phyloP scores from a whole-genome alignment of 1,140 invertebrate species.

The Drosophila kepulauana region DNA sequence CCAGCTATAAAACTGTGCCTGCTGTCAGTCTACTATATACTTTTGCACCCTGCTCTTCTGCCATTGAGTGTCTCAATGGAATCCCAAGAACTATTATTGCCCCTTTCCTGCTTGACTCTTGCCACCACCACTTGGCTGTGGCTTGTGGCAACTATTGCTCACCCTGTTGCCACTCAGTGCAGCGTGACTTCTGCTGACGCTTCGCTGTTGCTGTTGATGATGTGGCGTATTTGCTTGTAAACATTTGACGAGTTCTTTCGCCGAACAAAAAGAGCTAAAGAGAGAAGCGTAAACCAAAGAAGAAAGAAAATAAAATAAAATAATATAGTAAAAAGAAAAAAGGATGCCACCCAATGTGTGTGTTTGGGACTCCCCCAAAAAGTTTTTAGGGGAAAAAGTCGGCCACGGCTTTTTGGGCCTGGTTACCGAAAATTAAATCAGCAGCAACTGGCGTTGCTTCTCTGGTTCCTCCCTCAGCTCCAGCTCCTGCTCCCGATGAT shows the following conservation, averaged over 20 bases:
- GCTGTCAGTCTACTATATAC: background rate
- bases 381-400: slow-evolving; percentile 38
- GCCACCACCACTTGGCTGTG: background rate
- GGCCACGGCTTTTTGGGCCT: slow-evolving; percentile 46
- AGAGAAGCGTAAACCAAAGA: slow-evolving; percentile 9
- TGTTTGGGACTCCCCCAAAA: slow-evolving; percentile 1
- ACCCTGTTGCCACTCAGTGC: slow-evolving; percentile 2
- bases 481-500: slow-evolving; percentile 31
- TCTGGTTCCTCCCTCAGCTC: slow-evolving; percentile 28
- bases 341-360: slow-evolving; percentile 44
- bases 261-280: slow-evolving; percentile 1
- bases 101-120: no score
- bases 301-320: slow-evolving; percentile 26
- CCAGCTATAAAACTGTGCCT: background rate
- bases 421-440: slow-evolving; percentile 69
- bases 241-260: slow-evolving; percentile 70
- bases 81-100: slow-evolving; percentile 2
- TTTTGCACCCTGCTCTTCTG: background rate
- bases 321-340: slow-evolving; percentile 8
- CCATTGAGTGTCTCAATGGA: background rate
- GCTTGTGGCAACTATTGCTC: slow-evolving; percentile 9
- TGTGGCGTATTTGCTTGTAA: slow-evolving; percentile 82
- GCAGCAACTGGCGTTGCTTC: slow-evolving; percentile 38
- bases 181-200: slow-evolving; percentile 14
- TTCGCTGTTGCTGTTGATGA: slow-evolving; percentile 54